Percentiles rank a stretch among this genome's conserved stretches.
Conservation (phyloP, 1,140 invertebrate genomes). For the Anoplolepis gracilipes region DNA sequence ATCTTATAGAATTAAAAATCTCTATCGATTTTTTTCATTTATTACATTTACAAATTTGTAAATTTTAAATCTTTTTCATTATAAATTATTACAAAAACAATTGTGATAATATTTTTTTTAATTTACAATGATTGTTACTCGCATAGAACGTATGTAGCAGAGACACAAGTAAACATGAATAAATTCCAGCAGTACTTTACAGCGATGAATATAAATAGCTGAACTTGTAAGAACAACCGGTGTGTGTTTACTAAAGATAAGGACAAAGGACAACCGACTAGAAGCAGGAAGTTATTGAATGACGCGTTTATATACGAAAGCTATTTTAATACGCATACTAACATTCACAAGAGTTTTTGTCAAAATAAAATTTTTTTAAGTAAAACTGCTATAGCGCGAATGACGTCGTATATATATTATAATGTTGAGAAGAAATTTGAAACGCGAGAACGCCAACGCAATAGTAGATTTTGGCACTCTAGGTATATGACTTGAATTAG, state of each 20-base stretch:
- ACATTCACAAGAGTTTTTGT: background rate
- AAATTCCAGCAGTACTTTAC: background rate
- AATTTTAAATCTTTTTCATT: too few relatives aligned
- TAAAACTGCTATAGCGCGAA: too few relatives aligned
- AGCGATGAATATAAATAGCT: background rate
- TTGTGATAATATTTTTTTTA: too few relatives aligned
- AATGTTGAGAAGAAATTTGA: background rate
- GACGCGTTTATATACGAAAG: background rate
- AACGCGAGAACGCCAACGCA: background rate
- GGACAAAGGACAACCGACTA: too few relatives aligned
- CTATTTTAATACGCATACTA: background rate
- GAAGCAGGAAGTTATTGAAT: background rate
- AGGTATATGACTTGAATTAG: too few relatives aligned
- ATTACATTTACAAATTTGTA: too few relatives aligned
- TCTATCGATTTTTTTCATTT: too few relatives aligned
- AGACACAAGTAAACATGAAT: conserved; percentile 12
- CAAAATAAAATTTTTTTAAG: background rate
- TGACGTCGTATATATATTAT: background rate
- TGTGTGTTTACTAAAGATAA: conserved; percentile 42
- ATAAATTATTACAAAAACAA: too few relatives aligned
- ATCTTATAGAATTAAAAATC: too few relatives aligned
- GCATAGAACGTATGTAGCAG: background rate
- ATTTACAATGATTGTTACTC: too few relatives aligned
- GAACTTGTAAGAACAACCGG: background rate
- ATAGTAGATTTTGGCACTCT: too few relatives aligned